phyloP scores from a whole-genome alignment of 2,113 vertebrate genomes.

The Neomonachus schauinslandi region DNA sequence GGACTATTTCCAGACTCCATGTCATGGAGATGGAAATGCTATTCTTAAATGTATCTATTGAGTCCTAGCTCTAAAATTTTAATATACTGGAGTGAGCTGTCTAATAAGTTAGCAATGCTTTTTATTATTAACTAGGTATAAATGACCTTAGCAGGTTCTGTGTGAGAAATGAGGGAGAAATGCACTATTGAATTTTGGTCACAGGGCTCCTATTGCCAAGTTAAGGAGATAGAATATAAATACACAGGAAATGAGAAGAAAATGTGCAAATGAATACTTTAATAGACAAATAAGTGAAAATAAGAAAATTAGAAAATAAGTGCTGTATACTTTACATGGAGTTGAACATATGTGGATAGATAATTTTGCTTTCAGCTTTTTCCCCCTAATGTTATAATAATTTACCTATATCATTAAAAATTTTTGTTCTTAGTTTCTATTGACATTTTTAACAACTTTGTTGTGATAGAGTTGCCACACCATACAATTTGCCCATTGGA shows the following conservation, averaged over 20 bases:
- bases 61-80: not conserved
- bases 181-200: not conserved
- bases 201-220: not conserved
- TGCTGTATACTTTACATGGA: not conserved
- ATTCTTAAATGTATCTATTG: not conserved
- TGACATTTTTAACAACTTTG: not conserved
- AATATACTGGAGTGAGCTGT: not conserved
- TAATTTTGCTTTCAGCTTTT: not conserved
- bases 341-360: not conserved
- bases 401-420: not conserved
- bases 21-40: not conserved
- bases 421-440: not conserved
- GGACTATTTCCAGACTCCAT: not conserved
- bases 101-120: not conserved
- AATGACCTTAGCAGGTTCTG: not conserved
- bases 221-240: not conserved
- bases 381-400: not conserved
- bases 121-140: not conserved
- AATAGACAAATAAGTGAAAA: not conserved
- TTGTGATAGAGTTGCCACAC: not conserved
- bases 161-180: not conserved
- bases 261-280: not conserved
- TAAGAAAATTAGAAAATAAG: not conserved
- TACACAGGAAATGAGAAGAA: not conserved
- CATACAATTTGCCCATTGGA: not conserved